Evolutionary conservation across 2,888 invertebrate genomes (phyloP), one percentile per base, ranked within the genome.

Genomic region (Rhimphoctona megacephalus): DNA sequence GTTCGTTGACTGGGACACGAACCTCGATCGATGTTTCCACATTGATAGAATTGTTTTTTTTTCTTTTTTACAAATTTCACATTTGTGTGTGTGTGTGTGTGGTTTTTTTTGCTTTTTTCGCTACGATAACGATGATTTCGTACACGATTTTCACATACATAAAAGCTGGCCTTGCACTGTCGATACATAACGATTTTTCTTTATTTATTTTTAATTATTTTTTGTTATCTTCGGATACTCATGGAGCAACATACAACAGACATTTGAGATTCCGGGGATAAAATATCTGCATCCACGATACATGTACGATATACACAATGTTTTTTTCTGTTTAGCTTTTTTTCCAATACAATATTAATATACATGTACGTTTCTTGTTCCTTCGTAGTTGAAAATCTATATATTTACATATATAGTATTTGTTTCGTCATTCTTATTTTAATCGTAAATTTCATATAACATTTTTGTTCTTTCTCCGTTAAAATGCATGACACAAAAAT

Each of bases 401-500:
- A 79, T 61, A 61, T 30, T 17, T 61, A 61, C 30, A 61, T 30
- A 61, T 83, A 85, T 83, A 86, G 70, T 86, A 81, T 81, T 76
- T 43, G 14, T 14, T 74, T 61, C 83, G 52, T 61, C 61, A 77
- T 73, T 77, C 64, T 79, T 76, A 67, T 85, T 33, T 83, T 77
- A 64, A 83, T 83, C 74, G 80, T 87, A 85, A 73, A 81, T 69
- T 86, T 81, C 57, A 88, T 85, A 80, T 83, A 81, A 85, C 76
- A 85, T 88, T 39, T 64, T 86, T 85, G 85, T 88, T 90, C 88
- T 86, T 87, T 86, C 88, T 90, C 88, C 89, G 91, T 83, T 92
- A 93, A 94, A 94, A 94, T 94, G 94, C 94, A 94, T 91, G 92
- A 94, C 94, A 94, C 92, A 94, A 94, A 94, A 94, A 94, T 94